These are phyloP conservation scores for Echinarachnius parma DNA, from an alignment of 53 echinoderm and acorn worm species.

Conservation along the genomic window DNA sequence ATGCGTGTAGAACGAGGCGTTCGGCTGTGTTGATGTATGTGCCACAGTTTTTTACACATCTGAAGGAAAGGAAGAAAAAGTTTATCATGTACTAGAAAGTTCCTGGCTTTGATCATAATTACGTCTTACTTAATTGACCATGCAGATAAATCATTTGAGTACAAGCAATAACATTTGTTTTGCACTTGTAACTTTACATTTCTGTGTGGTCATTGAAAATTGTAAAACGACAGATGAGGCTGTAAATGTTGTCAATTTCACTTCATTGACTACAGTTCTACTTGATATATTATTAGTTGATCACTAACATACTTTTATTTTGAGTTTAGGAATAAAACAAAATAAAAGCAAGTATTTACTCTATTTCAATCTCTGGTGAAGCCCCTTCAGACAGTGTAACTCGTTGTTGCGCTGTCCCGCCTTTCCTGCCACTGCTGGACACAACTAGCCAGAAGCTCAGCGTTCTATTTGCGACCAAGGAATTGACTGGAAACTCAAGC, in stretches of 20 bases:
- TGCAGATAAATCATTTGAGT: not conserved
- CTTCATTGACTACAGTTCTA: not conserved
- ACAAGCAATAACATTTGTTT: not conserved
- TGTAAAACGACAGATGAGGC: too few species aligned
- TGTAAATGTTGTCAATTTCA: too few species aligned
- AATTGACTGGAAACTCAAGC: not conserved
- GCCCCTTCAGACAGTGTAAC: not conserved
- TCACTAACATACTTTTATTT: not conserved
- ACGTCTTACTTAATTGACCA: not conserved
- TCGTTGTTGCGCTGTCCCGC: not conserved
- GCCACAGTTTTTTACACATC: slow-evolving; percentile 3
- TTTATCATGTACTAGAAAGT: not conserved
- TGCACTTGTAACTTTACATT: too few species aligned
- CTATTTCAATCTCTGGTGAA: not conserved
- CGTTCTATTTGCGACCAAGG: not conserved
- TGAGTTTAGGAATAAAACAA: too few species aligned
- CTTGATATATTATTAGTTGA: not conserved
- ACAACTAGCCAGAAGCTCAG: slow-evolving; percentile 1
- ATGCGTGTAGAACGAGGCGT: not conserved
- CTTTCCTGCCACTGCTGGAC: not conserved
- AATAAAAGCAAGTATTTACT: not conserved
- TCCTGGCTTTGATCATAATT: too few species aligned
- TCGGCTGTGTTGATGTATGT: not conserved
- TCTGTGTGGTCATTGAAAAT: too few species aligned
- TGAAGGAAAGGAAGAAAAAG: not conserved